phyloP scores from a whole-genome alignment of 2,797 vertebrate species.

The Oryzias sinensis region DNA sequence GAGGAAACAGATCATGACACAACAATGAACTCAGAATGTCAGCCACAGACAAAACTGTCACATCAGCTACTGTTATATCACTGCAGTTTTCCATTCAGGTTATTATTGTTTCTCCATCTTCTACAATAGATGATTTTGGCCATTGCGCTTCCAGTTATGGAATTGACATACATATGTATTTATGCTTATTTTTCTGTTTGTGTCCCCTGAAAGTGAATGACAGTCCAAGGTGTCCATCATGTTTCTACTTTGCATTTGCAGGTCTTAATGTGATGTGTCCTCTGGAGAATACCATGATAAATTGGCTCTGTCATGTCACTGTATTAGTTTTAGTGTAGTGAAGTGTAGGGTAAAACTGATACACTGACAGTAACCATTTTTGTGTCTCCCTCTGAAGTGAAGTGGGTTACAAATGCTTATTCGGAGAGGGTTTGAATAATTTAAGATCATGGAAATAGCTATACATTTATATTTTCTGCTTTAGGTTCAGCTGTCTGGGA shows the following conservation, averaged over 20 bases:
- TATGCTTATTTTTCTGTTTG: constrained; percentile 8
- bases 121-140: constrained; percentile 23
- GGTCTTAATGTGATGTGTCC: constrained; percentile 46
- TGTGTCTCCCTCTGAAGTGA: constrained; percentile 46
- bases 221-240: constrained; percentile 21
- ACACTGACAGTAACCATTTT: constrained; percentile 64
- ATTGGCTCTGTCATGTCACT: constrained; percentile 62
- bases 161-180: constrained; percentile 3
- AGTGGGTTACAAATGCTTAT: constrained; percentile 13
- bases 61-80: neutral
- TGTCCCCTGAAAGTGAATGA: constrained; percentile 31
- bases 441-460: too few species aligned
- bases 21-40: too few species aligned
- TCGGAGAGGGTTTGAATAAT: neutral
- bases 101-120: constrained; percentile 7
- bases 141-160: too few species aligned
- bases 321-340: constrained; percentile 32
- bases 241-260: constrained; percentile 20
- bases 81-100: constrained; percentile 17
- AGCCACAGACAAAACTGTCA: neutral
- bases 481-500: neutral
- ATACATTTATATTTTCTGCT: neutral
- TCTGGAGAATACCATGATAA: constrained; percentile 62
- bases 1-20: too few species aligned
- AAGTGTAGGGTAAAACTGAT: constrained; percentile 51